These are phyloP conservation scores for Hephaestus fuliginosus DNA, from an alignment of 2,797 vertebrate genomes.

Conservation along the genomic window DNA sequence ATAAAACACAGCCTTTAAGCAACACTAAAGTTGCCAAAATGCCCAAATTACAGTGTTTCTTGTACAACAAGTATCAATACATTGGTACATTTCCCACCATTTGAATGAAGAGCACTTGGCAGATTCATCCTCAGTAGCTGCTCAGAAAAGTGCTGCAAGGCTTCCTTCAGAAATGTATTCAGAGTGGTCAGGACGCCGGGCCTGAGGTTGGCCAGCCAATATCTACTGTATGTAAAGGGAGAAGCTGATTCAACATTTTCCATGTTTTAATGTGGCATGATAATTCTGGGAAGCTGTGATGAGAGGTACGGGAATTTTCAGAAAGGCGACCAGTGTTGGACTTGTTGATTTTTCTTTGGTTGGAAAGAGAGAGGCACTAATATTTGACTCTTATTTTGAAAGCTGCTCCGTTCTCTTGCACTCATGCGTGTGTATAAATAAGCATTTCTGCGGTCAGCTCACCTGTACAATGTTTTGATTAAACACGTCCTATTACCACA, in stretches of 20 bases:
- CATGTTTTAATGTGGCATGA: constrained; percentile 83
- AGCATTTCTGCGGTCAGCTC: constrained; percentile 77
- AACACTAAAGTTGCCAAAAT: neutral
- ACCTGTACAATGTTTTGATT: constrained; percentile 76
- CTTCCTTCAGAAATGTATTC: constrained; percentile 58
- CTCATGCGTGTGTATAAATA: constrained; percentile 79
- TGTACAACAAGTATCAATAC: constrained; percentile 9
- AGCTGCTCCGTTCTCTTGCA: constrained; percentile 72
- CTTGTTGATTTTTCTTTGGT: constrained; percentile 82
- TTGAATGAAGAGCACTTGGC: neutral
- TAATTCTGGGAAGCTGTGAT: constrained; percentile 81
- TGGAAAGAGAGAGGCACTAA: constrained; percentile 75
- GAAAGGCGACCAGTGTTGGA: constrained; percentile 81
- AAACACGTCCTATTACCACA: constrained; percentile 66
- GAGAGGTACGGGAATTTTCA: constrained; percentile 78
- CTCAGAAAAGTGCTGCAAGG: constrained; percentile 48
- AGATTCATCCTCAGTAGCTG: constrained; percentile 36
- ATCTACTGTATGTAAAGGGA: constrained; percentile 75
- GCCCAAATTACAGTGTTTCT: neutral
- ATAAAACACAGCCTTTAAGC: neutral
- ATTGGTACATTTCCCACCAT: constrained; percentile 15
- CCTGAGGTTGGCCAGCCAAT: constrained; percentile 67
- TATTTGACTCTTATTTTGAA: constrained; percentile 81
- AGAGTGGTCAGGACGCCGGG: constrained; percentile 59
- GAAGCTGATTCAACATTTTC: constrained; percentile 83